These are phyloP conservation scores for Parasteatoda lunata DNA, from an alignment of 2,888 invertebrate genomes.

Conservation along the genomic window DNA sequence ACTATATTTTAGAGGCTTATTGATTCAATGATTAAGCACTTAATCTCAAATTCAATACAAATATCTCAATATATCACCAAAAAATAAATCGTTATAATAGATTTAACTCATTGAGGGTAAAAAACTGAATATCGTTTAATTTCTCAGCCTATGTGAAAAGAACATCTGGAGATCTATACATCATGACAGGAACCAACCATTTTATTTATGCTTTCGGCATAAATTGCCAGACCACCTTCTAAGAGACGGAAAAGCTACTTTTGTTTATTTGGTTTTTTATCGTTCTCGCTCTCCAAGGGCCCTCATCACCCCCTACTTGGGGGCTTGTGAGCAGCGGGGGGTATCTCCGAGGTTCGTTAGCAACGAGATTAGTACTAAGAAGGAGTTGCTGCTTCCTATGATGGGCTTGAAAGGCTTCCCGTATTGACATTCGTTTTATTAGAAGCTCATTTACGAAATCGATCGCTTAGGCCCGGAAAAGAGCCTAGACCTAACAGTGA, in stretches of 20 bases:
- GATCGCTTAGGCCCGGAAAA: conserved; percentile 42
- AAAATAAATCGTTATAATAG: too few species aligned
- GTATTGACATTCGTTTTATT: conserved; percentile 66
- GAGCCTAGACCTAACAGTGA: conserved; percentile 43
- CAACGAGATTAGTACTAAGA: conserved; percentile 37
- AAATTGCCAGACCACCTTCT: neutral
- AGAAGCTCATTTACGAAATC: conserved; percentile 64
- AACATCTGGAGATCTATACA: neutral
- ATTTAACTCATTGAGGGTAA: too few species aligned
- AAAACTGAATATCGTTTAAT: too few species aligned
- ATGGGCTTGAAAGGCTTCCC: conserved; percentile 57
- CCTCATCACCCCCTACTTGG: conserved; percentile 19
- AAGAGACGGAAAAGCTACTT: neutral
- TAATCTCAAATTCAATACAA: too few species aligned
- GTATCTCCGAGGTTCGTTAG: conserved; percentile 57
- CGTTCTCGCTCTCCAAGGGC: conserved; percentile 28
- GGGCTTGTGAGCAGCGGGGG: conserved; percentile 24
- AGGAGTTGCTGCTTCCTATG: conserved; percentile 36
- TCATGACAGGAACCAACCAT: neutral
- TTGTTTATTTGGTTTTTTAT: conserved; percentile 12
- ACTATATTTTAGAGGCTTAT: too few species aligned
- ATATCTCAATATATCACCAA: too few species aligned
- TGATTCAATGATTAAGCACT: too few species aligned
- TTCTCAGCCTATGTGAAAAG: neutral
- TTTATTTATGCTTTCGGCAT: neutral